A percentile compares a stretch with the other conserved stretches of the same genome.
Conservation (phyloP, 1,140 invertebrate genomes). For the Cryptotermes secundus region DNA sequence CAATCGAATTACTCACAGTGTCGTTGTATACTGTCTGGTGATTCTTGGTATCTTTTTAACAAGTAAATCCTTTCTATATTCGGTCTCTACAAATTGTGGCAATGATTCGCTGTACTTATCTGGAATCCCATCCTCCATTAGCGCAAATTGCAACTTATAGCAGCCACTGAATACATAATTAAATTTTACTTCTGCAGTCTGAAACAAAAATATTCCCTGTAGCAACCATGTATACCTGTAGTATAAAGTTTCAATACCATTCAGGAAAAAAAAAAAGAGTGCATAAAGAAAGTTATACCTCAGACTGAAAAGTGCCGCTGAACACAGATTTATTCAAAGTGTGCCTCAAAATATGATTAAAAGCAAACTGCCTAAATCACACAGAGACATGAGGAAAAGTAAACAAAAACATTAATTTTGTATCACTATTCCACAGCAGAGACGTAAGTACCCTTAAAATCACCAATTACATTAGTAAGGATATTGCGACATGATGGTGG, state of each 20-base stretch:
- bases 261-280: not conserved
- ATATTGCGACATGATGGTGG: no score
- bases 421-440: no score
- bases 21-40: not conserved
- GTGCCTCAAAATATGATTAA: no score
- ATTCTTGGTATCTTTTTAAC: not conserved
- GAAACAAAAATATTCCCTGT: not conserved
- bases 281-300: not conserved
- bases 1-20: not conserved
- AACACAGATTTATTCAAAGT: no score
- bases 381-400: no score
- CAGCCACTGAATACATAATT: not conserved
- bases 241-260: not conserved
- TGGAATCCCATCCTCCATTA: not conserved
- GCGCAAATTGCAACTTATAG: not conserved
- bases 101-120: not conserved
- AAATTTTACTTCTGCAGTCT: not conserved
- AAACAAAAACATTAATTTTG: no score
- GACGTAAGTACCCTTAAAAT: no score
- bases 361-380: no score
- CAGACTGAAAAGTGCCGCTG: no score
- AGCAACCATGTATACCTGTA: not conserved
- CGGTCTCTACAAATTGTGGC: not conserved
- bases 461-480: no score
- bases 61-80: not conserved